Conservation (phyloP, 64 coral and sea anemone genomes). For the Hydrozoanthus tunicans region DNA sequence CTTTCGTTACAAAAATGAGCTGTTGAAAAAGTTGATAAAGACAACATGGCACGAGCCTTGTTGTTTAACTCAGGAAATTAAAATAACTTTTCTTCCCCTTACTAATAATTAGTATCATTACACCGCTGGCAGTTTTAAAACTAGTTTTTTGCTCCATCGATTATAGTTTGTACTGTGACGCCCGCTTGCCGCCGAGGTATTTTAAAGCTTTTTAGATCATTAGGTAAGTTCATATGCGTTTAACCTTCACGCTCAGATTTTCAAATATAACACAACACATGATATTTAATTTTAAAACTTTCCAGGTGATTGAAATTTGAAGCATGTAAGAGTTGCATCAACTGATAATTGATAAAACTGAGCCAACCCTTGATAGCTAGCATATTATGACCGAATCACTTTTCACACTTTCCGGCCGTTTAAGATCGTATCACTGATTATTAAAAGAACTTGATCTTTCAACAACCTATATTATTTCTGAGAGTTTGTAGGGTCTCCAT, state of each 20-base stretch:
- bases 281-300: not conserved
- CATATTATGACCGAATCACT: too few species aligned
- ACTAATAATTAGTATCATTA: not conserved
- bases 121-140: not conserved
- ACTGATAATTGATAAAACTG: not conserved
- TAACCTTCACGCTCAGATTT: not conserved
- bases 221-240: too few species aligned
- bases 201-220: not conserved
- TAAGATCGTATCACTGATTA: not conserved
- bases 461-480: not conserved
- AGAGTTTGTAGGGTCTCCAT: too few species aligned
- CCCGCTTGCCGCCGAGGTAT: not conserved
- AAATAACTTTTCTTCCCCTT: not conserved
- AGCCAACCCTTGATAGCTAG: too few species aligned
- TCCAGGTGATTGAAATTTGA: not conserved
- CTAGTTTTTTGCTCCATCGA: not conserved
- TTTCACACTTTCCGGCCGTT: not conserved
- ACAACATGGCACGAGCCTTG: not conserved
- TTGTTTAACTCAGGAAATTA: slow-evolving; percentile 25
- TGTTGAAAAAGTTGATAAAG: not conserved
- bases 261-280: not conserved
- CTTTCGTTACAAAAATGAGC: not conserved
- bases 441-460: not conserved
- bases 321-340: not conserved
- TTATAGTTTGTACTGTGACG: too few species aligned